Percentiles rank a stretch among this genome's conserved stretches.
These are phyloP conservation scores for Adelges cooleyi DNA, from an alignment of 1,140 invertebrate genomes.

Conservation along the genomic window DNA sequence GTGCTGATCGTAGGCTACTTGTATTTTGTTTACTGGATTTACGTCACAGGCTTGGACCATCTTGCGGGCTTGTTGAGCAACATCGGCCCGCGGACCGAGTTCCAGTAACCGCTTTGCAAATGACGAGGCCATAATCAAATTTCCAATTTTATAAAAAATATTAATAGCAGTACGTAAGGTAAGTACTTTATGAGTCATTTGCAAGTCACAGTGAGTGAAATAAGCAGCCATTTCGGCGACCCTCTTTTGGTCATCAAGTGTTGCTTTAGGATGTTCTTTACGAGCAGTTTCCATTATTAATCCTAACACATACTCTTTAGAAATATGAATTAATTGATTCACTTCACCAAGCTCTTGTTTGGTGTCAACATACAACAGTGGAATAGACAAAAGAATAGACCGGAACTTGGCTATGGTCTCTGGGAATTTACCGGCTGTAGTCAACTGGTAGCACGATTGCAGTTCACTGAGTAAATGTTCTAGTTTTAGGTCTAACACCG, in stretches of 20 bases:
- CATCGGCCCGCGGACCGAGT: conserved; percentile 84
- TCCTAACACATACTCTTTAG: conserved; percentile 86
- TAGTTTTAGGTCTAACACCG: conserved; percentile 66
- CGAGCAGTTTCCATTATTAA: conserved; percentile 85
- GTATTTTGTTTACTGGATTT: conserved; percentile 77
- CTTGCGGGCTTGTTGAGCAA: conserved; percentile 88
- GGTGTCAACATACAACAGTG: conserved; percentile 82
- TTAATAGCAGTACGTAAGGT: conserved; percentile 94
- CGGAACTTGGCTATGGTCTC: conserved; percentile 87
- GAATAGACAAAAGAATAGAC: conserved; percentile 68
- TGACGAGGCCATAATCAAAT: conserved; percentile 87
- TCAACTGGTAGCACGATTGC: conserved; percentile 80
- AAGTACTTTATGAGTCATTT: conserved; percentile 91
- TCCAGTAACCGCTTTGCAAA: conserved; percentile 89
- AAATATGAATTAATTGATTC: conserved; percentile 84
- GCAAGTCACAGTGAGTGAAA: conserved; percentile 94
- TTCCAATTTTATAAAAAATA: conserved; percentile 95
- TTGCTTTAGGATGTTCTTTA: conserved; percentile 81
- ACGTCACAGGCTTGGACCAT: conserved; percentile 90
- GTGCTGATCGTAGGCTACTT: conserved; percentile 89
- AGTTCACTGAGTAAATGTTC: conserved; percentile 50
- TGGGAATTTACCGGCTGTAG: conserved; percentile 87
- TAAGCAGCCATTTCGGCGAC: conserved; percentile 96
- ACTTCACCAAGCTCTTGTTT: conserved; percentile 85
- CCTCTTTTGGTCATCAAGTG: conserved; percentile 76